Base-by-base conservation (phyloP, 37 sponge, comb jelly and placozoan species). In the Halichondria panicea region DNA sequence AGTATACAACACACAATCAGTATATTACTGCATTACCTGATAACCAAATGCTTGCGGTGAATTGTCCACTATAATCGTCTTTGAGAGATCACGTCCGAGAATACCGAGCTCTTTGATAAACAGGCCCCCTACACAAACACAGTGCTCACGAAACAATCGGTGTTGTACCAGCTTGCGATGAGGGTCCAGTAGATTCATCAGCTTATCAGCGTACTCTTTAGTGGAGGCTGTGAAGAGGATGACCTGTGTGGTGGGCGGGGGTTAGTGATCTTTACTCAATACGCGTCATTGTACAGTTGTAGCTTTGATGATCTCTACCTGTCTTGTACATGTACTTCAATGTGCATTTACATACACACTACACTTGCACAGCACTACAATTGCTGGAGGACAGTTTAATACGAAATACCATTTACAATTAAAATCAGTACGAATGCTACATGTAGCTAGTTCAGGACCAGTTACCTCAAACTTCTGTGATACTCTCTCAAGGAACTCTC, bases 41-140 rank as follows among this genome's bases (percentile, higher is more conserved):
- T 97, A 97, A 19, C 93, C 98, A 74, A 97, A 97, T 73, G 98
- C 95, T 50, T 92, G 91, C 13, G 95, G 95, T 18, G 95, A 97
- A 64, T 97, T 97, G 73, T 97, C 98, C 0, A 97, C 68, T 48
- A 97, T 94, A 38, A 97, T 81, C n/a, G 95, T 97, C 79, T 97
- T 92, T 9, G 91, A 71, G 13, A 97, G 81, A 55, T 97, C 95
- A 15, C 98, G 66, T 8, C 98, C 98, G 42, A 97, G 76, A 31
- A 97, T 92, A 5, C 78, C 70, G 56, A 97, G 78, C 15, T 97
- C 98, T 45, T 97, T 97, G 61, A 97, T 93, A 74, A 92, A 94
- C 63, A 89, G 89, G 7, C 95, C 91, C 22, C 76, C 78, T 0
- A 96, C 93, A 66, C 84, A 88, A 4, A 97, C 69, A 73, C 97